Evolutionary conservation across 2,113 vertebrate genomes (phyloP).

Genomic region (Periophthalmodon schlosseri): DNA sequence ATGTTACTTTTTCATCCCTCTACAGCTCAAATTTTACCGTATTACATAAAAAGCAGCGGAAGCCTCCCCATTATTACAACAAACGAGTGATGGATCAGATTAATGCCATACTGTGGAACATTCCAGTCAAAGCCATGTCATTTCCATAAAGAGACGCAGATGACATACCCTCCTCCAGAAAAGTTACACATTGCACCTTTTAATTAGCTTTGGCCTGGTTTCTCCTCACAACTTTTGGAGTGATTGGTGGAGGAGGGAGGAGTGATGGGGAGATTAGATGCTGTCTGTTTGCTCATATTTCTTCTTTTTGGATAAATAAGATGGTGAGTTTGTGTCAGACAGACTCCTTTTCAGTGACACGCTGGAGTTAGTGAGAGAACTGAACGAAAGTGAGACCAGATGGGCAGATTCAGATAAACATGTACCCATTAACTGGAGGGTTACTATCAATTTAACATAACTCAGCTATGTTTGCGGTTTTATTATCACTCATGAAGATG

Average conservation of each 20-base stretch:
- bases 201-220: constrained; percentile 14
- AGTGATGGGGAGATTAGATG: constrained; percentile 45
- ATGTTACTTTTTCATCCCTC: no score
- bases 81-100: no score
- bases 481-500: not conserved
- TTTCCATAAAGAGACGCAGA: no score
- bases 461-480: not conserved
- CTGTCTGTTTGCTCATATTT: constrained; percentile 28
- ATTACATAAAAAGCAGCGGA: no score
- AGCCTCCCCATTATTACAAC: no score
- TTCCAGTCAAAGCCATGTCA: no score
- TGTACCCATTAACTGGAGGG: constrained; percentile 6
- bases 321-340: constrained; percentile 65
- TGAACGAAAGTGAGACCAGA: constrained; percentile 31
- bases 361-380: constrained; percentile 40
- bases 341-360: constrained; percentile 51
- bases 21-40: no score
- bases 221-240: constrained; percentile 39
- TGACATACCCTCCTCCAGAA: no score
- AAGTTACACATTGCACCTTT: not conserved
- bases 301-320: constrained; percentile 59
- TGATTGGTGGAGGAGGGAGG: constrained; percentile 27
- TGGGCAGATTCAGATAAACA: constrained; percentile 29
- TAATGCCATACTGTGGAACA: no score
- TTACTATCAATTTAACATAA: constrained; percentile 16